A percentile compares a stretch with the other conserved stretches of the same genome.
phyloP scores from a whole-genome alignment of 2,113 vertebrate genomes.

The Dascyllus trimaculatus region DNA sequence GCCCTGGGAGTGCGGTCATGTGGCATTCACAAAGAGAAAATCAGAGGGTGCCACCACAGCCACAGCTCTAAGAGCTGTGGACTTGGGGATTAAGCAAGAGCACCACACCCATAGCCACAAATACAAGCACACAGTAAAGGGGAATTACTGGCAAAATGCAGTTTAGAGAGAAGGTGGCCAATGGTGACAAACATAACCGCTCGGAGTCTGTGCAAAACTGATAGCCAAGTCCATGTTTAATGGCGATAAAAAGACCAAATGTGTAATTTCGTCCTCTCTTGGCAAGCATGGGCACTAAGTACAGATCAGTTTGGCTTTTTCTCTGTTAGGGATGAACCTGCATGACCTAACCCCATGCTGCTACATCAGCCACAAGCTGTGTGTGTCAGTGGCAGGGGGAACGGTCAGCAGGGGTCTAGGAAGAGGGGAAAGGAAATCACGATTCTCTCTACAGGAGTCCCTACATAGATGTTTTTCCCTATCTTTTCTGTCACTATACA shows the following conservation, averaged over 20 bases:
- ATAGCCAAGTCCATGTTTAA: background rate
- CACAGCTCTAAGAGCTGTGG: conserved; percentile 50
- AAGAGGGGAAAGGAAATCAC: conserved; percentile 1
- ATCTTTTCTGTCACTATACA: background rate
- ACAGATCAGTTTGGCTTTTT: conserved; percentile 5
- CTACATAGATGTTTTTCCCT: conserved; percentile 6
- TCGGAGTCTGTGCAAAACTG: background rate
- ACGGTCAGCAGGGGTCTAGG: conserved; percentile 30
- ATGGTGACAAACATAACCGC: conserved; percentile 25
- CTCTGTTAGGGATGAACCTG: conserved; percentile 34
- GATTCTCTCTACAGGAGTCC: conserved; percentile 20
- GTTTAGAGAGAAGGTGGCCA: conserved; percentile 12
- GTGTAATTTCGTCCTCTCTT: conserved; percentile 17
- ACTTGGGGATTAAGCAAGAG: conserved; percentile 48
- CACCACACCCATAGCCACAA: conserved; percentile 66
- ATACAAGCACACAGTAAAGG: conserved; percentile 37
- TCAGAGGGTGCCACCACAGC: conserved; percentile 43
- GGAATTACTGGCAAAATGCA: conserved; percentile 52
- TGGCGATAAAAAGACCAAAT: conserved; percentile 12
- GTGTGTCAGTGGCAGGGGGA: conserved; percentile 32
- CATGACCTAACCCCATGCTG: conserved; percentile 41
- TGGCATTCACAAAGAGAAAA: conserved; percentile 55
- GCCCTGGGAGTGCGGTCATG: conserved; percentile 44
- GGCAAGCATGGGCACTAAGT: background rate
- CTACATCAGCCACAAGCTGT: conserved; percentile 70